Conservation (phyloP, 2,797 vertebrate genomes). For the Pteronotus mesoamericanus region DNA sequence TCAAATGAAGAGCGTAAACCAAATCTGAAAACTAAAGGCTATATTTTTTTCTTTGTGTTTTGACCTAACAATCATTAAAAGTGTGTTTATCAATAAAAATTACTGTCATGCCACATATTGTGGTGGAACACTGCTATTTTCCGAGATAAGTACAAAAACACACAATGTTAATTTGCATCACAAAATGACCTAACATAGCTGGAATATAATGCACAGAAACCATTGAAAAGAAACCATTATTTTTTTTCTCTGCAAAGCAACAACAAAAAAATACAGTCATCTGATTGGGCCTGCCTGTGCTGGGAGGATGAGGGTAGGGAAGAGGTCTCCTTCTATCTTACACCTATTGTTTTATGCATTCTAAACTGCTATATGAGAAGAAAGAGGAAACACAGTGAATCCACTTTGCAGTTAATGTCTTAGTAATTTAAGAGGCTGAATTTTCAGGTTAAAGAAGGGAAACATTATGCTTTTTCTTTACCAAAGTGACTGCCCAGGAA, state of each 20-base stretch:
- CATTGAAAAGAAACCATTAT: slow-evolving; percentile 44
- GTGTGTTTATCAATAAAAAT: slow-evolving; percentile 55
- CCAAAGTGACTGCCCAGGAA: slow-evolving; percentile 51
- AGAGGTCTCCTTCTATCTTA: slow-evolving; percentile 21
- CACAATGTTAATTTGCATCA: slow-evolving; percentile 49
- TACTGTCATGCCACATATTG: background rate
- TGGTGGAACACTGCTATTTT: slow-evolving; percentile 36
- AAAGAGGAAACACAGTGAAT: slow-evolving; percentile 41
- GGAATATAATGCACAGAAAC: slow-evolving; percentile 40
- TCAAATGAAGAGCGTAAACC: slow-evolving; percentile 29
- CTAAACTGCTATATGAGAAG: background rate
- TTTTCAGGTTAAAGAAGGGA: slow-evolving; percentile 45
- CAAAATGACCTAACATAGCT: slow-evolving; percentile 53
- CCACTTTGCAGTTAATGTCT: slow-evolving; percentile 30
- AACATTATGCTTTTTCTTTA: slow-evolving; percentile 47
- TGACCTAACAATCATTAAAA: slow-evolving; percentile 47
- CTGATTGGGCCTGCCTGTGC: background rate
- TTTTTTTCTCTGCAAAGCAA: slow-evolving; percentile 32
- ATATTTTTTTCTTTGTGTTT: slow-evolving; percentile 3
- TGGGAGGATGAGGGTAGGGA: background rate
- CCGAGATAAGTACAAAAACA: background rate
- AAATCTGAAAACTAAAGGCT: slow-evolving; percentile 27
- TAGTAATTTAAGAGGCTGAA: slow-evolving; percentile 52
- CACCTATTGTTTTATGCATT: slow-evolving; percentile 42
- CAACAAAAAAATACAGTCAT: background rate